Percentiles rank a stretch among this genome's conserved stretches.
Evolutionary conservation across 2,888 invertebrate genomes (phyloP).

Genomic region (Sicus ferrugineus): DNA sequence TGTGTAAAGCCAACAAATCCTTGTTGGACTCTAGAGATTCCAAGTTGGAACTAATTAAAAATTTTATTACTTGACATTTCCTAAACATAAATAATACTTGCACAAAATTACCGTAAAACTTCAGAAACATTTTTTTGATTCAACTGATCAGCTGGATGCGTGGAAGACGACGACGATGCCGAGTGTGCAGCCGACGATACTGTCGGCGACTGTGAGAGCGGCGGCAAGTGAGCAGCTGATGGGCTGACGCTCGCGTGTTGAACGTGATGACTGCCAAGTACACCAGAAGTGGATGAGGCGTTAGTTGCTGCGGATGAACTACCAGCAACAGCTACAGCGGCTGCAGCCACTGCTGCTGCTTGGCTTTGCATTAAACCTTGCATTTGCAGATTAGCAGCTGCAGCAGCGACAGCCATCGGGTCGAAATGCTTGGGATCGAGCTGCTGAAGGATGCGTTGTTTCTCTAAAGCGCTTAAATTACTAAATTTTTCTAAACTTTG

Average conservation of each 20-base stretch:
- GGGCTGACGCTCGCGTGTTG: slow-evolving; percentile 42
- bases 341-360: slow-evolving; percentile 52
- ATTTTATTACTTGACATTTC: background rate
- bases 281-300: slow-evolving; percentile 33
- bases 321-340: slow-evolving; percentile 40
- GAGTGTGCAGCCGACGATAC: slow-evolving; percentile 43
- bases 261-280: slow-evolving; percentile 33
- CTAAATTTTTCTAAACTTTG: slow-evolving; percentile 73
- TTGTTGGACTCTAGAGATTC: slow-evolving; percentile 67
- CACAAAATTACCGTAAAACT: slow-evolving; percentile 53
- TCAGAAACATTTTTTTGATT: slow-evolving; percentile 60
- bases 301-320: slow-evolving; percentile 36
- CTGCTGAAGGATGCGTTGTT: slow-evolving; percentile 68
- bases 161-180: slow-evolving; percentile 45
- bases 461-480: slow-evolving; percentile 67
- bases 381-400: slow-evolving; percentile 59
- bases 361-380: slow-evolving; percentile 58
- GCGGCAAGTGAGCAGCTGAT: slow-evolving; percentile 46
- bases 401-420: slow-evolving; percentile 59
- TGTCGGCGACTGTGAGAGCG: slow-evolving; percentile 58
- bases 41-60: slow-evolving; percentile 55
- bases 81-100: background rate
- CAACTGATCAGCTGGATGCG: slow-evolving; percentile 56
- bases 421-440: slow-evolving; percentile 65
- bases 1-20: slow-evolving; percentile 73